phyloP scores from a whole-genome alignment of 2,888 invertebrate genomes.

The Nebria salina region DNA sequence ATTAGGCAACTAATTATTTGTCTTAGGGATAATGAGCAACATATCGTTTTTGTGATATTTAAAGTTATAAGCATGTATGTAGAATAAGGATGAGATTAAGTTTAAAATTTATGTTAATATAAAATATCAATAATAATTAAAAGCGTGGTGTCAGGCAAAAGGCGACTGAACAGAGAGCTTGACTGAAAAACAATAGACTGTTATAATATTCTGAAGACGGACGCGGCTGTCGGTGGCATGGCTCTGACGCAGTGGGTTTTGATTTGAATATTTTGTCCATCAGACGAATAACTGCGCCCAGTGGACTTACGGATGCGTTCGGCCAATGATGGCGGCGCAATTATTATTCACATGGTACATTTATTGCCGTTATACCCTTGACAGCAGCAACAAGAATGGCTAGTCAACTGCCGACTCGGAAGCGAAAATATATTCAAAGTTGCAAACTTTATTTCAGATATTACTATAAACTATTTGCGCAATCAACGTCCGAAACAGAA shows the following conservation, averaged over 20 bases:
- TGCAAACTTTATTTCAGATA: not conserved
- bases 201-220: not conserved
- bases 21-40: too few species aligned
- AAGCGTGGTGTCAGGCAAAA: not conserved
- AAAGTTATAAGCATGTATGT: too few species aligned
- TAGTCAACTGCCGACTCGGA: not conserved
- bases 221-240: not conserved
- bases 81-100: too few species aligned
- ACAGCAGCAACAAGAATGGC: not conserved
- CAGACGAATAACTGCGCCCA: slow-evolving; percentile 32
- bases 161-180: not conserved
- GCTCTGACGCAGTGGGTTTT: slow-evolving; percentile 15
- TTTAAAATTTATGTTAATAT: too few species aligned
- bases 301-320: slow-evolving; percentile 12
- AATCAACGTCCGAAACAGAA: too few species aligned
- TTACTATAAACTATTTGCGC: too few species aligned
- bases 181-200: not conserved
- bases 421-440: not conserved
- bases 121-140: too few species aligned
- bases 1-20: too few species aligned
- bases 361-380: slow-evolving; percentile 31
- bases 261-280: slow-evolving; percentile 42
- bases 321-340: slow-evolving; percentile 4
- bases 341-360: slow-evolving; percentile 45
- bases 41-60: too few species aligned